A percentile compares a stretch with the other conserved stretches of the same genome.
phyloP scores from a whole-genome alignment of 2,888 invertebrate genomes.

The Acanthosepion esculentum region DNA sequence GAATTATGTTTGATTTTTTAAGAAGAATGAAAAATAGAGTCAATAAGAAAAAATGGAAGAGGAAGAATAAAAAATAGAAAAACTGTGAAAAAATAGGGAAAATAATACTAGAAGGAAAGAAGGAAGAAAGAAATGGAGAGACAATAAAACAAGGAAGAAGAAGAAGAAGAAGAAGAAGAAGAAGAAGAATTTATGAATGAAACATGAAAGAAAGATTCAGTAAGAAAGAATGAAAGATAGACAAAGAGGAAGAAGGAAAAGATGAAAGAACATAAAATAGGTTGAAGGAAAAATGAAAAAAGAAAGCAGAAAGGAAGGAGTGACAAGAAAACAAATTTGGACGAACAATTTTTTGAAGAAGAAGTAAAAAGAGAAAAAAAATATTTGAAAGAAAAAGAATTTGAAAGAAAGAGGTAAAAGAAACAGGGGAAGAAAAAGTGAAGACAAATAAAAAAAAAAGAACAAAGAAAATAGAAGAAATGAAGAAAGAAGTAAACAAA shows the following conservation, averaged over 20 bases:
- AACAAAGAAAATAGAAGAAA: no score
- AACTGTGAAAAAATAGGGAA: neutral
- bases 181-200: neutral
- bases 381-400: no score
- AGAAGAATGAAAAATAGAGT: neutral
- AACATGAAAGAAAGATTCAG: neutral
- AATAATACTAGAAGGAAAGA: neutral
- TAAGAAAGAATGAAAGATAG: neutral
- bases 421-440: no score
- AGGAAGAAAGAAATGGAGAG: neutral
- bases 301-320: neutral
- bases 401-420: no score
- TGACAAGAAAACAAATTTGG: no score
- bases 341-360: no score
- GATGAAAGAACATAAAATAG: neutral
- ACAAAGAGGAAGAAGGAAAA: neutral
- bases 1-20: no score
- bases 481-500: no score
- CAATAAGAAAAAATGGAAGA: neutral
- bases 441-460: no score
- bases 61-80: neutral
- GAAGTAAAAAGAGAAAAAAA: no score
- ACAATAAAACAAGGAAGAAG: no score
- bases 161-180: no score
- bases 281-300: neutral